These are phyloP conservation scores for Chamaetylas fuelleborni DNA, from an alignment of 2,113 vertebrate genomes.

Conservation along the genomic window DNA sequence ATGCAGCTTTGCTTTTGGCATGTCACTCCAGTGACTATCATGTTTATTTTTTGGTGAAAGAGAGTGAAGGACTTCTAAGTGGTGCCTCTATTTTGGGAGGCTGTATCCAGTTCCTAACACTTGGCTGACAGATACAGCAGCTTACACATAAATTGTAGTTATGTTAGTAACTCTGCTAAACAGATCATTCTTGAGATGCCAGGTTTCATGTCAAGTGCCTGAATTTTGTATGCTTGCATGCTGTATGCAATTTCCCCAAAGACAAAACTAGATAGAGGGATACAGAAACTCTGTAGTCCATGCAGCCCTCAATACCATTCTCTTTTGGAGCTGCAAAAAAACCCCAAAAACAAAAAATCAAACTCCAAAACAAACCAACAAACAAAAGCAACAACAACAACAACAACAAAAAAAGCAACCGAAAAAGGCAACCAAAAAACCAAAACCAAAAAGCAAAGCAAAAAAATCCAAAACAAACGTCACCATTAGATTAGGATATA, in stretches of 20 bases:
- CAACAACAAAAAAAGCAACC: too few relatives aligned
- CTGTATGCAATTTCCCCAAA: not conserved
- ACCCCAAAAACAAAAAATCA: not conserved
- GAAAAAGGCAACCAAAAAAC: not conserved
- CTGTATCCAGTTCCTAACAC: not conserved
- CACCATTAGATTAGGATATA: not conserved
- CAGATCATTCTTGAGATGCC: not conserved
- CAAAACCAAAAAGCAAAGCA: not conserved
- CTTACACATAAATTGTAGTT: not conserved
- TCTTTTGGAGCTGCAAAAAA: not conserved
- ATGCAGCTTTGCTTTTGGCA: not conserved
- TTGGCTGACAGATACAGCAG: not conserved
- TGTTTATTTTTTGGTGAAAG: not conserved
- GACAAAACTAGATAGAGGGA: not conserved
- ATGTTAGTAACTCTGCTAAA: not conserved
- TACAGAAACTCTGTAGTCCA: not conserved
- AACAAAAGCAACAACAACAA: too few relatives aligned
- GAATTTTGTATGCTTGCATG: not conserved
- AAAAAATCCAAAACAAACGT: not conserved
- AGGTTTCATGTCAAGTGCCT: not conserved
- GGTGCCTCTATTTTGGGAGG: not conserved
- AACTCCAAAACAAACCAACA: too few relatives aligned
- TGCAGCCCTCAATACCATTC: not conserved
- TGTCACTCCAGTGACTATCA: not conserved
- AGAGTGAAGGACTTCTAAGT: not conserved